These are phyloP conservation scores for Danio aesculapii DNA, from an alignment of 2,797 vertebrate species.

Conservation along the genomic window DNA sequence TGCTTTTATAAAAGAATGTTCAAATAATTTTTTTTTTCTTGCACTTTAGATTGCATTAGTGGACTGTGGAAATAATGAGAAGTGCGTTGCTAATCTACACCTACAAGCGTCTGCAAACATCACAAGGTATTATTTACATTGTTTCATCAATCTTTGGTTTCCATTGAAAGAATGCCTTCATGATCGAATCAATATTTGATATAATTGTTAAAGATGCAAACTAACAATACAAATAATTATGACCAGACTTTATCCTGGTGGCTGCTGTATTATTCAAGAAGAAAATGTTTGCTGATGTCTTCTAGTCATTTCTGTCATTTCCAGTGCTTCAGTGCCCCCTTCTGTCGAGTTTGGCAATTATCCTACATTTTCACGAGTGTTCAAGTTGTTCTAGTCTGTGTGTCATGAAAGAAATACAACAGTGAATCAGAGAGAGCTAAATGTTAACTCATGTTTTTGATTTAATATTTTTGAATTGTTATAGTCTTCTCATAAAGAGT, in stretches of 20 bases:
- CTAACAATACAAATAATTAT: neutral
- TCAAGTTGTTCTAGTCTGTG: neutral
- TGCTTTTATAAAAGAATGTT: neutral
- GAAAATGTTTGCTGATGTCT: neutral
- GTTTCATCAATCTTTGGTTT: neutral
- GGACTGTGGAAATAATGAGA: conserved; percentile 89
- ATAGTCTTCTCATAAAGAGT: conserved; percentile 82
- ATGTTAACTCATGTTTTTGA: neutral
- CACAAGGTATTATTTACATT: conserved; percentile 71
- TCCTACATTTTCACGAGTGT: too few relatives aligned
- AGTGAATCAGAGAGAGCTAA: neutral
- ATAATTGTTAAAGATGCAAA: neutral
- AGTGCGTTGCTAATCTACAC: conserved; percentile 89
- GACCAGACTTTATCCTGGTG: neutral
- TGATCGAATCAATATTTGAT: neutral
- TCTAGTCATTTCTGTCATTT: neutral
- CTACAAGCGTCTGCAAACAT: conserved; percentile 80
- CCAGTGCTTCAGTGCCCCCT: conserved; percentile 27
- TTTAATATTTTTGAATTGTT: neutral
- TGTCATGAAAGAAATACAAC: neutral
- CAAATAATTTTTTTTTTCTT: neutral
- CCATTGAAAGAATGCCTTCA: neutral
- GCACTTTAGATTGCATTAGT: conserved; percentile 79
- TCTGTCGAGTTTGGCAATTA: conserved; percentile 23
- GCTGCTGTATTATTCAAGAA: neutral